These are phyloP conservation scores for Parasteatoda lunata DNA, from an alignment of 2,888 invertebrate species.

Conservation along the genomic window DNA sequence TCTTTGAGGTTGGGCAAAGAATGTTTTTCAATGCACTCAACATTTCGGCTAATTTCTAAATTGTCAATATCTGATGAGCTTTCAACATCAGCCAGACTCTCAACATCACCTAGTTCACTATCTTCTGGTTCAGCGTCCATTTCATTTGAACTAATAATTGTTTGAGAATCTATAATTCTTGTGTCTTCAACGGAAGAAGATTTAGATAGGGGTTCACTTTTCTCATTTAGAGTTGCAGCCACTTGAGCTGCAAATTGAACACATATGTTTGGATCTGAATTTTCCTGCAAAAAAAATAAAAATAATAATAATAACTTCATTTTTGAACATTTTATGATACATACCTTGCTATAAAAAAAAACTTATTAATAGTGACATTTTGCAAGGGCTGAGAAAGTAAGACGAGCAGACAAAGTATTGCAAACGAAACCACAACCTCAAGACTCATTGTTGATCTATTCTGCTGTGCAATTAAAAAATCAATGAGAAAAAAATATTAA, in stretches of 20 bases:
- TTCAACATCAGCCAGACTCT: slow-evolving; percentile 2
- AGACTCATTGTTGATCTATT: too few relatives aligned
- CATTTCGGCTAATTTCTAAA: background rate
- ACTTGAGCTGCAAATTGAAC: slow-evolving; percentile 66
- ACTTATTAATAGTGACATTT: too few relatives aligned
- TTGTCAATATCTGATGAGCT: slow-evolving; percentile 9
- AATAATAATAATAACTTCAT: background rate
- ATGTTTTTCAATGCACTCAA: background rate
- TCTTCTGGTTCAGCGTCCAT: background rate
- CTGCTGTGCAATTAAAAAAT: too few relatives aligned
- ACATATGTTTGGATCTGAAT: slow-evolving; percentile 30
- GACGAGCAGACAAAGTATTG: too few relatives aligned
- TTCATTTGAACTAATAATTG: slow-evolving; percentile 12
- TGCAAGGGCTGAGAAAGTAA: too few relatives aligned
- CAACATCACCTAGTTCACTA: slow-evolving; percentile 15
- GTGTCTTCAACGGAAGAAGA: background rate
- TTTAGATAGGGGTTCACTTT: slow-evolving; percentile 17
- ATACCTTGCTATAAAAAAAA: too few relatives aligned
- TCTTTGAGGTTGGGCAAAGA: background rate
- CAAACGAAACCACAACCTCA: too few relatives aligned
- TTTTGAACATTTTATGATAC: background rate
- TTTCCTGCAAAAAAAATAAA: slow-evolving; percentile 23
- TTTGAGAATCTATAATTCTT: background rate
- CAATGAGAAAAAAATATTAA: background rate
- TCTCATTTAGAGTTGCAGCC: slow-evolving; percentile 37